These are phyloP conservation scores for Quadroppia sp. DNA, from an alignment of 2,888 invertebrate genomes.

Conservation along the genomic window DNA sequence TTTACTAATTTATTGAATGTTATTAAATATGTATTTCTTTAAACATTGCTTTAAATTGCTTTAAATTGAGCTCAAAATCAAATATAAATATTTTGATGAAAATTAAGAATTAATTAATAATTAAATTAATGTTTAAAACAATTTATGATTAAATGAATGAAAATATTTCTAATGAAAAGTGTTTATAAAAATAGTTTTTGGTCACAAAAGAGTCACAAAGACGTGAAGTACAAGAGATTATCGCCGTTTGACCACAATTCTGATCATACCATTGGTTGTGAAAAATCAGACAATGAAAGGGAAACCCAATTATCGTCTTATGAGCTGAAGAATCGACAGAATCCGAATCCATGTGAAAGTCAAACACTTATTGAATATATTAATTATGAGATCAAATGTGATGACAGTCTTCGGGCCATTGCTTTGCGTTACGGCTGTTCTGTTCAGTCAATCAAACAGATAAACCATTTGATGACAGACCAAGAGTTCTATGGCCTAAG, in stretches of 20 bases:
- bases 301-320: not conserved
- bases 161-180: slow-evolving; percentile 9
- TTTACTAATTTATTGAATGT: too few species aligned
- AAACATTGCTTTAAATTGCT: too few species aligned
- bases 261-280: not conserved
- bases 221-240: not conserved
- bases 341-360: not conserved
- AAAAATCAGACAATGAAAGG: not conserved
- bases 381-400: slow-evolving; percentile 15
- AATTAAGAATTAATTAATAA: not conserved
- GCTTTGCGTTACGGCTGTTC: slow-evolving; percentile 39
- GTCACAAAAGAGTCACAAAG: not conserved
- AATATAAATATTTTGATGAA: too few species aligned
- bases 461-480: slow-evolving; percentile 46
- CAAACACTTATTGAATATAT: slow-evolving; percentile 5
- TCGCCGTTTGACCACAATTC: not conserved
- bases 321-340: slow-evolving; percentile 18
- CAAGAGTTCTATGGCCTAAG: slow-evolving; percentile 46
- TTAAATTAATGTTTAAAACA: not conserved
- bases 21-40: too few species aligned
- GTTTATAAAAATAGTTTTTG: not conserved
- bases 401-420: slow-evolving; percentile 41
- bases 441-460: slow-evolving; percentile 46
- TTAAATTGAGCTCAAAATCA: too few species aligned
- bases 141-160: not conserved